Evolutionary conservation across 2,113 vertebrate species (phyloP).

Genomic region (Heptranchias perlo): DNA sequence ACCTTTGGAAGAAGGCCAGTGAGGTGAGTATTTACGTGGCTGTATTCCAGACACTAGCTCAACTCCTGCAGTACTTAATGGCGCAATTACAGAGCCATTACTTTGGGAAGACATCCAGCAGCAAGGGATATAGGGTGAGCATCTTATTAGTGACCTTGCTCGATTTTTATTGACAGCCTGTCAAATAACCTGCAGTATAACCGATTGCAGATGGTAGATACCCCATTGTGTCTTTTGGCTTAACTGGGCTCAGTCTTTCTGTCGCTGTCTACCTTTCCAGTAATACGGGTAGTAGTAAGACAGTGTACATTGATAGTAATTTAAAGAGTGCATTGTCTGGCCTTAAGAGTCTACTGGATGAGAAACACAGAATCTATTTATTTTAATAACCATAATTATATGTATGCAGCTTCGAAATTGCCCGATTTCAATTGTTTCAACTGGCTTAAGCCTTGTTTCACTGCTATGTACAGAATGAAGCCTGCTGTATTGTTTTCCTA

Average conservation of each 20-base stretch:
- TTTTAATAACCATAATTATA: neutral
- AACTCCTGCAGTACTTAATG: too few relatives aligned
- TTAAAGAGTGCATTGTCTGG: neutral
- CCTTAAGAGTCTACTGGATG: neutral
- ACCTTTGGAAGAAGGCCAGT: too few relatives aligned
- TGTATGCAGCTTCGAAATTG: neutral
- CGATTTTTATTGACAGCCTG: too few relatives aligned
- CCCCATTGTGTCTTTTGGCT: too few relatives aligned
- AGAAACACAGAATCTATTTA: neutral
- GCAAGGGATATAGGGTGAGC: too few relatives aligned
- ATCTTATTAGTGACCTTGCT: too few relatives aligned
- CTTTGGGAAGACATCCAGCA: too few relatives aligned
- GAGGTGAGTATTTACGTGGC: too few relatives aligned
- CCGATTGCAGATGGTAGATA: too few relatives aligned
- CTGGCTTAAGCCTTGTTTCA: neutral
- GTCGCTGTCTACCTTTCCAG: neutral
- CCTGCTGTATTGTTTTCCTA: neutral
- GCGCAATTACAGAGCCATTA: too few relatives aligned
- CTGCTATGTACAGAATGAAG: neutral
- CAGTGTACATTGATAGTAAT: neutral
- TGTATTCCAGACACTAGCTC: too few relatives aligned
- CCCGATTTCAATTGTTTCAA: neutral
- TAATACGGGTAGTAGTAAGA: neutral
- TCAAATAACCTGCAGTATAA: too few relatives aligned
- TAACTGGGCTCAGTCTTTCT: neutral